A percentile compares a stretch with the other conserved stretches of the same genome.
Conservation (phyloP, 1,140 invertebrate species). For the Leptoteleia sp. region DNA sequence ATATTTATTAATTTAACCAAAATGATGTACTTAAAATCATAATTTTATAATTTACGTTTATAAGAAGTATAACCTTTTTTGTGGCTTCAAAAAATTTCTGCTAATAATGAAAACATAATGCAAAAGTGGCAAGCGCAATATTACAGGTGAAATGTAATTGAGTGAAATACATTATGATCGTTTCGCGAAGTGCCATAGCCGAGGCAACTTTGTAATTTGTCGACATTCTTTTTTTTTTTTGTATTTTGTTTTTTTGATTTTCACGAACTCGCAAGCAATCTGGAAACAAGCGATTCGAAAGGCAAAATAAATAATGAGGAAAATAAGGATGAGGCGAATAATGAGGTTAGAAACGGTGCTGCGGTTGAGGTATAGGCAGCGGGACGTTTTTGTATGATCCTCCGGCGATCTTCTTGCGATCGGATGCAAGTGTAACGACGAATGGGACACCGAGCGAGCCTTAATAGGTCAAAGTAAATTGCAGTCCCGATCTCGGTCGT, state of each 20-base stretch:
- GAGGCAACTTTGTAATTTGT: not conserved
- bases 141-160: too few species aligned
- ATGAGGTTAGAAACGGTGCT: constrained; percentile 60
- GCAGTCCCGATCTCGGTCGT: constrained; percentile 60
- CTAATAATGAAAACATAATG: too few species aligned
- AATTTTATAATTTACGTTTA: too few species aligned
- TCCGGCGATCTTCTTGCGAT: constrained; percentile 50
- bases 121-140: too few species aligned
- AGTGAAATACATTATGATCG: constrained; percentile 7
- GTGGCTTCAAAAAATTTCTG: too few species aligned
- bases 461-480: constrained; percentile 68
- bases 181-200: not conserved
- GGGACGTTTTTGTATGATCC: constrained; percentile 36
- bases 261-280: not conserved
- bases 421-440: constrained; percentile 58
- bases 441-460: constrained; percentile 50
- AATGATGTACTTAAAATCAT: too few species aligned
- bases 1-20: too few species aligned
- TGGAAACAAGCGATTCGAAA: constrained; percentile 22
- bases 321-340: constrained; percentile 38
- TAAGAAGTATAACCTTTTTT: too few species aligned
- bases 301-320: constrained; percentile 26
- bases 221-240: too few species aligned
- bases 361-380: constrained; percentile 23
- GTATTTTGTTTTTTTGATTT: not conserved